Base-by-base conservation (phyloP, 2,888 invertebrate species). In the Orthonevra nobilis region DNA sequence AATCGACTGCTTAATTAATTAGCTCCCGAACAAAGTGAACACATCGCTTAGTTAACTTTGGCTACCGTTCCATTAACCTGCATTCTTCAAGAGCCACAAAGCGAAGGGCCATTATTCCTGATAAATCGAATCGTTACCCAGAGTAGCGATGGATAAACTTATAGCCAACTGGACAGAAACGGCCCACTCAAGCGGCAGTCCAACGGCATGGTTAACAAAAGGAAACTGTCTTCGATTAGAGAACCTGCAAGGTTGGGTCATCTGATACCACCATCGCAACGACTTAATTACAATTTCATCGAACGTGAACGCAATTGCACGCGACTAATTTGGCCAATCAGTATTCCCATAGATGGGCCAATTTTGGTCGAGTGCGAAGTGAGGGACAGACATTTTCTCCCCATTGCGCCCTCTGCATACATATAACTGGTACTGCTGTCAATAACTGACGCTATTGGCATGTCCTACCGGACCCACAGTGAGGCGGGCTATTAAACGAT, bases 261-360 rank as follows among this genome's bases (percentile, higher is more conserved):
- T 38, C 32, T 12, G 52, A 52, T 52, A 64, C 42, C 42, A 52
- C 42, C 23, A n/a, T n/a, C n/a, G n/a, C n/a, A 14, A 52, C 52
- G 42, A 52, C 32, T 64, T 64, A 64, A 64, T 64, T 64, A 64
- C 64, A 52, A 64, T 52, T 64, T 34, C 40, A 52, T 52, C 52
- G 64, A 64, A 64, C 52, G 64, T 52, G 34, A 50, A 34, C 23
- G 50, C 20, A 52, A 64, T 52, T 64, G 42, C 52, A 64, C 52
- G 42, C 32, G 30, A 58, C 28, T 42, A 20, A 58, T 42, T 58
- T 42, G 42, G 42, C 42, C 56, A 19, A 9, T 26, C 30, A 28
- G 28, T 56, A 40, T 38, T 38, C 19, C 28, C 28, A 30, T 42
- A 50, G 23, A 52, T 64, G 63, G 42, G 15, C 17, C 23, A 52